Base-by-base conservation (phyloP, 1,140 invertebrate species). In the Sitodiplosis mosellana region DNA sequence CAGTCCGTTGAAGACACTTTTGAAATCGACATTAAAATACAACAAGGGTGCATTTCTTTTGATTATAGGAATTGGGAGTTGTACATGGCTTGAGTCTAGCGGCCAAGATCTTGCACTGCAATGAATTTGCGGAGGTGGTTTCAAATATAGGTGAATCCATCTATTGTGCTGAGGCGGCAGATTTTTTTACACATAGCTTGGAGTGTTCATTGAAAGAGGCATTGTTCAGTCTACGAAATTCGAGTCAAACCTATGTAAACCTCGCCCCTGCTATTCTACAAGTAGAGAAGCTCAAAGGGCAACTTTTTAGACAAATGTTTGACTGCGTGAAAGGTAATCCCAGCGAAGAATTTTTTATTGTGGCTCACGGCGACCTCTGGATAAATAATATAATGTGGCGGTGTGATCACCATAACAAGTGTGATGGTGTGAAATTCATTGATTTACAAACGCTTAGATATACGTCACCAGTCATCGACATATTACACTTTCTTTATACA, bases 401-500 rank as follows among this genome's bases (percentile, higher is more conserved):
- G 4, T 48, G 52, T 33, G n/a, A 38, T 22, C 18, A 36, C 5
- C 36, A 12, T 49, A 33, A 48, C 18, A 43, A 4, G n/a, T 11
- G 14, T 46, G 17, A 52, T 1, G 55, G 57, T 33, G 70, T 66
- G 27, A 61, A 62, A 33, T 58, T 75, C 8, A 59, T 75, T 18
- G 72, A 74, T 49, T 69, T 72, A 47, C 73, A 74, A 51, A 52
- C 68, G 12, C 50, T 69, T 47, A 59, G 72, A 8, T 73, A 73
- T 18, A 58, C 58, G 10, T 72, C 73, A 2, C 56, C 70, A 3
- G 65, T 66, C 0, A 67, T 71, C 12, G 74, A 77, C 48, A 62
- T 64, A 34, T 53, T 64, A 0, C 60, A 63, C 42, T 63, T 64
- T 15, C 53, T 63, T 11, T 63, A 62, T 45, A 62, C 61, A 14